Conservation (phyloP, 1,140 invertebrate species). For the Drosophila ogumai region DNA sequence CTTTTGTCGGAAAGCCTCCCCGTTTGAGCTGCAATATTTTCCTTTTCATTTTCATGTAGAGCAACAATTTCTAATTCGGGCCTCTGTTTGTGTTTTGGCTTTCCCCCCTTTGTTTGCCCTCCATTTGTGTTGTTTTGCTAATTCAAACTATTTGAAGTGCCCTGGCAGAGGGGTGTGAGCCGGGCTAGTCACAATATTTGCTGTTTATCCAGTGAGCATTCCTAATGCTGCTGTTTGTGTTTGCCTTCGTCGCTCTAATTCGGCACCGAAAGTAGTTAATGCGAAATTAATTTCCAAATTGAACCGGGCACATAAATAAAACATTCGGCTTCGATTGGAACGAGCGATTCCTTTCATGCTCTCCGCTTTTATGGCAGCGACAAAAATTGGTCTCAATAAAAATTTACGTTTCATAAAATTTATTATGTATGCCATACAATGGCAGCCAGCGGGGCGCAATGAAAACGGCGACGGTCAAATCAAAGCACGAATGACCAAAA, state of each 20-base stretch:
- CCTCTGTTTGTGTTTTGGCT: slow-evolving; percentile 17
- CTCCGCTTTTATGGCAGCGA: slow-evolving; percentile 70
- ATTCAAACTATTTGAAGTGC: slow-evolving; percentile 42
- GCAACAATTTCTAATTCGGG: slow-evolving; percentile 52
- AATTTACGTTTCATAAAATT: slow-evolving; percentile 83
- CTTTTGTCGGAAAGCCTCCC: slow-evolving; percentile 7
- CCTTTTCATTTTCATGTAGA: slow-evolving; percentile 64
- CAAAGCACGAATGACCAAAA: slow-evolving; percentile 63
- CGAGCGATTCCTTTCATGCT: slow-evolving; percentile 44
- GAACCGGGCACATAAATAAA: slow-evolving; percentile 66
- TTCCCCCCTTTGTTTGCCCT: slow-evolving; percentile 21
- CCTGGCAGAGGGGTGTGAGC: neutral
- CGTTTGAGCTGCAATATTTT: slow-evolving; percentile 61
- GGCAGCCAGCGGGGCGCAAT: slow-evolving; percentile 37
- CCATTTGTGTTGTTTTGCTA: slow-evolving; percentile 29
- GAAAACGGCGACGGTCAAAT: slow-evolving; percentile 54
- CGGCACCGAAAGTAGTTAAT: slow-evolving; percentile 45
- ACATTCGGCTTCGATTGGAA: slow-evolving; percentile 52
- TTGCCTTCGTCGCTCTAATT: slow-evolving; percentile 29
- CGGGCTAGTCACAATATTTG: slow-evolving; percentile 25
- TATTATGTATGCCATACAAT: slow-evolving; percentile 82
- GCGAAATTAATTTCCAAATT: slow-evolving; percentile 67
- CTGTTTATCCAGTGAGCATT: slow-evolving; percentile 35
- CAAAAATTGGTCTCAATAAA: slow-evolving; percentile 82
- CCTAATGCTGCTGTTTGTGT: slow-evolving; percentile 23